Conservation (phyloP, 2,113 vertebrate species). For the Cairina moschata region DNA sequence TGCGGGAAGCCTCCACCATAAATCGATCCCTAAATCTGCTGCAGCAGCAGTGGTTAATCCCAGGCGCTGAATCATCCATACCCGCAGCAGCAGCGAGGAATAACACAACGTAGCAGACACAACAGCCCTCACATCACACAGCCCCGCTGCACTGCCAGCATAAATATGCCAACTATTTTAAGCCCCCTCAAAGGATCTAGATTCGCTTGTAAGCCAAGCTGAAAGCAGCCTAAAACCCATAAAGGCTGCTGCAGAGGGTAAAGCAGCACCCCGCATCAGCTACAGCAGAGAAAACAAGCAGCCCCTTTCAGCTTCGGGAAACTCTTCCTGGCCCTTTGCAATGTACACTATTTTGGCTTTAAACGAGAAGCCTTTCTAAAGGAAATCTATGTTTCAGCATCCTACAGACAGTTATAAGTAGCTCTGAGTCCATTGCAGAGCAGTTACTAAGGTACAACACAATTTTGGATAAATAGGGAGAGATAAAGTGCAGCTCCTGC, state of each 20-base stretch:
- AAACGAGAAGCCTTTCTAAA: neutral
- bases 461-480: neutral
- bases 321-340: neutral
- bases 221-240: neutral
- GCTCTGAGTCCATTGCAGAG: neutral
- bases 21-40: conserved; percentile 28
- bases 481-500: neutral
- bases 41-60: neutral
- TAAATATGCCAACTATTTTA: conserved; percentile 61
- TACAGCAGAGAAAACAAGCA: neutral
- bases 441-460: neutral
- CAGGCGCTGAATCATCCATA: neutral
- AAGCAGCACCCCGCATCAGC: neutral
- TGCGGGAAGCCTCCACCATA: neutral
- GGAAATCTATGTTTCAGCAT: neutral
- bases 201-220: neutral
- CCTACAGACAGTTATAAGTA: neutral
- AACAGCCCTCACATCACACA: conserved; percentile 6
- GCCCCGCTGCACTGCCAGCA: neutral
- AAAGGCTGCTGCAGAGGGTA: neutral
- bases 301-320: neutral
- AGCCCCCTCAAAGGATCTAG: conserved; percentile 42
- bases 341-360: neutral
- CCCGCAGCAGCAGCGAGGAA: neutral
- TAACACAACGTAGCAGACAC: neutral